Evolutionary conservation across 2,888 invertebrate species (phyloP).

Genomic region (Cephus runcator): DNA sequence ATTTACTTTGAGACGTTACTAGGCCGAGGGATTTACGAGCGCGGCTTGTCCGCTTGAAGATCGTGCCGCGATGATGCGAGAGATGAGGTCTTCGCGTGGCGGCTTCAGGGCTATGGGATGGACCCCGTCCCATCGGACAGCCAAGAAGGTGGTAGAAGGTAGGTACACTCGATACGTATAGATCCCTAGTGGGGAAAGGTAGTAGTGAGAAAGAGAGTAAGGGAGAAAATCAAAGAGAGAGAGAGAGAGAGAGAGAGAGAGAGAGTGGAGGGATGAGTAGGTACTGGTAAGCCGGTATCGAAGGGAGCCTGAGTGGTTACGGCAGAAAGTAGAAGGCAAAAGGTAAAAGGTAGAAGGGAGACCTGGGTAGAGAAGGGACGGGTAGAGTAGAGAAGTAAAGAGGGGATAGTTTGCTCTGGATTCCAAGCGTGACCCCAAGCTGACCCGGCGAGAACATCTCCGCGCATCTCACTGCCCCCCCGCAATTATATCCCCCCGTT

Average conservation of each 20-base stretch:
- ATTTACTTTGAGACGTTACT: constrained; percentile 23
- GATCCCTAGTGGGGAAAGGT: constrained; percentile 10
- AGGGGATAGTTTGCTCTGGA: constrained; percentile 65
- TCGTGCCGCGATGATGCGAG: constrained; percentile 55
- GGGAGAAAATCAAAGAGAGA: constrained; percentile 2
- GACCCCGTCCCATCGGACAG: constrained; percentile 8
- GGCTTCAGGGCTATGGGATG: constrained; percentile 11
- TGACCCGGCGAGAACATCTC: constrained; percentile 65
- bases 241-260: not conserved
- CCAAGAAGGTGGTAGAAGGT: not conserved
- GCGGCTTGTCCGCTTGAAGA: constrained; percentile 32
- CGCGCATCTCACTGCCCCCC: constrained; percentile 50
- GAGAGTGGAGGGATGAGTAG: constrained; percentile 24
- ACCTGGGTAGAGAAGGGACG: constrained; percentile 13
- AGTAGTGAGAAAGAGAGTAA: constrained; percentile 10
- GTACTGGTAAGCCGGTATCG: constrained; percentile 32
- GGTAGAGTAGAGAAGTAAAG: constrained; percentile 14
- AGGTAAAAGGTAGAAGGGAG: constrained; percentile 21
- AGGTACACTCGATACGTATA: constrained; percentile 12
- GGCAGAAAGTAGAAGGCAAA: constrained; percentile 18
- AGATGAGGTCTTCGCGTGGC: constrained; percentile 51
- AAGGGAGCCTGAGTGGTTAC: constrained; percentile 21
- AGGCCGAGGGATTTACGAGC: constrained; percentile 14
- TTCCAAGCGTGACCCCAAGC: constrained; percentile 64
- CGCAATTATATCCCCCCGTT: constrained; percentile 46